phyloP scores from a whole-genome alignment of 2,113 vertebrate genomes.

The Thamnophis sirtalis region DNA sequence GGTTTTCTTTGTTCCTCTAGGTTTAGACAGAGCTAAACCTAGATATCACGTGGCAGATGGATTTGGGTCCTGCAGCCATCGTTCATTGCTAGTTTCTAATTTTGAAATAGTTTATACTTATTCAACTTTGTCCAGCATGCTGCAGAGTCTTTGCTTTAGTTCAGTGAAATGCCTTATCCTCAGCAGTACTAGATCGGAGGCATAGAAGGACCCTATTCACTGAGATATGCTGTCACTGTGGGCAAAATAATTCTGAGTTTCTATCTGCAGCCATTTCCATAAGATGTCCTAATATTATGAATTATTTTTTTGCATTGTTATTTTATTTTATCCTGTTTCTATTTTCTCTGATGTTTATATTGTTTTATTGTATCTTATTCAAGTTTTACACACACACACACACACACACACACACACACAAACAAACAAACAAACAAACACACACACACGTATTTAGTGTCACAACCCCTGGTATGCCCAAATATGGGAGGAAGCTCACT shows the following conservation, averaged over 20 bases:
- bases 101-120: background rate
- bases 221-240: background rate
- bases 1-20: background rate
- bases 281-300: background rate
- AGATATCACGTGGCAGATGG: background rate
- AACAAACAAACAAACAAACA: too few species aligned
- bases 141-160: background rate
- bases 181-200: background rate
- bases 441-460: too few species aligned
- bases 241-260: background rate
- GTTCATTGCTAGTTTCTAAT: background rate
- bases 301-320: background rate
- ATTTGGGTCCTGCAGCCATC: background rate
- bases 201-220: background rate
- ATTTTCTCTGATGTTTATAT: background rate
- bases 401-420: too few species aligned
- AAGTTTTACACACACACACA: background rate
- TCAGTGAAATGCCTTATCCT: background rate
- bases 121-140: background rate
- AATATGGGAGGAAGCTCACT: too few species aligned
- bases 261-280: background rate
- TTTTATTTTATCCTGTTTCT: background rate
- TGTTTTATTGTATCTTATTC: background rate
- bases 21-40: background rate
- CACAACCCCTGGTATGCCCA: too few species aligned